Percentiles rank a stretch among this genome's conserved stretches.
phyloP scores from a whole-genome alignment of 2,797 vertebrate species.

The Tapirus indicus region DNA sequence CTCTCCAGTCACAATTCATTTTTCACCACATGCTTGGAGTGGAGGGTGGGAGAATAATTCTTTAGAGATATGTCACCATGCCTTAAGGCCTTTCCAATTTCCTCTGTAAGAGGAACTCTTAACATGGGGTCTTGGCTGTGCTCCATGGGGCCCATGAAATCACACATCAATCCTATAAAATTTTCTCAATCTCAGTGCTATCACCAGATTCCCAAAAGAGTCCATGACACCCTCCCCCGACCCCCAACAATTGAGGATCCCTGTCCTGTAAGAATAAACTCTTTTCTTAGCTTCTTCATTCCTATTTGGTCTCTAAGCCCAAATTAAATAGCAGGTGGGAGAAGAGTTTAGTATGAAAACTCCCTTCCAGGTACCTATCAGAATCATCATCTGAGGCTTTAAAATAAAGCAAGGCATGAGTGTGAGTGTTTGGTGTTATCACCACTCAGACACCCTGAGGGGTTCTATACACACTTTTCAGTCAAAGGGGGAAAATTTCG shows the following conservation, averaged over 20 bases:
- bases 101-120: neutral
- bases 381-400: neutral
- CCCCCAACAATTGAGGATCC: neutral
- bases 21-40: slow-evolving; percentile 1
- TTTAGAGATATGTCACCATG: neutral
- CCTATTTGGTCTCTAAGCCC: neutral
- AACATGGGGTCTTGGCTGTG: neutral
- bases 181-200: neutral
- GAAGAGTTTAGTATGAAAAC: neutral
- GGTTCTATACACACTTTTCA: neutral
- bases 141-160: neutral
- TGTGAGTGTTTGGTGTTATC: neutral
- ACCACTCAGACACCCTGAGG: neutral
- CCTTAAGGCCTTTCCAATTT: neutral
- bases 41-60: neutral
- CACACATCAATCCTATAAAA: neutral
- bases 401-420: neutral
- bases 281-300: neutral
- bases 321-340: neutral
- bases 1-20: neutral
- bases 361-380: neutral
- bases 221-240: neutral
- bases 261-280: neutral
- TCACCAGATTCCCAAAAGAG: neutral
- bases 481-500: neutral